A percentile compares a stretch with the other conserved stretches of the same genome.
Conservation (phyloP, 2,888 invertebrate genomes). For the Phoronis australis region DNA sequence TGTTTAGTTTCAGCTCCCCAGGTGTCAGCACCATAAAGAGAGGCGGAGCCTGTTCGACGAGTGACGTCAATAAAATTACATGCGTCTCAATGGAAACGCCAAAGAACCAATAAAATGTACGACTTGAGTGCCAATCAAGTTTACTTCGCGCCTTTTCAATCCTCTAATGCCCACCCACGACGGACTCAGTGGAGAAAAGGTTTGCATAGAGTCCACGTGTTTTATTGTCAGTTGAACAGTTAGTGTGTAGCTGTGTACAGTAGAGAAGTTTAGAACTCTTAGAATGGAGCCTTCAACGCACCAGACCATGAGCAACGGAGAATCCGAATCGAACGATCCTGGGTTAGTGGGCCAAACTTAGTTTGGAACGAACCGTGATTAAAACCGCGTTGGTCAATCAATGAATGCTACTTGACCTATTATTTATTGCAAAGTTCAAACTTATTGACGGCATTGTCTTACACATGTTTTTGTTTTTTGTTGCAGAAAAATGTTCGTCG, state of each 20-base stretch:
- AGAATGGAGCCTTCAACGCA: slow-evolving; percentile 40
- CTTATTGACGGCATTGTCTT: neutral
- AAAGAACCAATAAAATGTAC: neutral
- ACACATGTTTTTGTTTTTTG: slow-evolving; percentile 54
- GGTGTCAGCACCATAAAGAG: too few species aligned
- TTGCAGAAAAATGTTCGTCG: slow-evolving; percentile 99
- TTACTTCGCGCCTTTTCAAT: slow-evolving; percentile 29
- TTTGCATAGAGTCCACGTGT: too few species aligned
- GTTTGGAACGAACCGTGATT: neutral
- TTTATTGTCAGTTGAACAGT: too few species aligned
- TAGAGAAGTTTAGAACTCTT: slow-evolving; percentile 27
- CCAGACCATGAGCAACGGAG: slow-evolving; percentile 28
- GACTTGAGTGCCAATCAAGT: slow-evolving; percentile 30
- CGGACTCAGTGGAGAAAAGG: slow-evolving; percentile 28
- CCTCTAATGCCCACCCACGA: slow-evolving; percentile 37
- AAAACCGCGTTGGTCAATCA: neutral
- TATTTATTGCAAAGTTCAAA: neutral
- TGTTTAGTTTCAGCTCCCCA: too few species aligned
- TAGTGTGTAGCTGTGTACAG: too few species aligned
- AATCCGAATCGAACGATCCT: slow-evolving; percentile 90
- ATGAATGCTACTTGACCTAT: too few species aligned
- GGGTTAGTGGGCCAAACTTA: slow-evolving; percentile 65
- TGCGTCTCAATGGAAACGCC: too few species aligned
- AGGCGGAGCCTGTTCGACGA: too few species aligned
- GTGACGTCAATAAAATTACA: too few species aligned